Percentiles rank a stretch among this genome's conserved stretches.
Evolutionary conservation across 2,888 invertebrate genomes (phyloP).

Genomic region (Pandemis corylana): DNA sequence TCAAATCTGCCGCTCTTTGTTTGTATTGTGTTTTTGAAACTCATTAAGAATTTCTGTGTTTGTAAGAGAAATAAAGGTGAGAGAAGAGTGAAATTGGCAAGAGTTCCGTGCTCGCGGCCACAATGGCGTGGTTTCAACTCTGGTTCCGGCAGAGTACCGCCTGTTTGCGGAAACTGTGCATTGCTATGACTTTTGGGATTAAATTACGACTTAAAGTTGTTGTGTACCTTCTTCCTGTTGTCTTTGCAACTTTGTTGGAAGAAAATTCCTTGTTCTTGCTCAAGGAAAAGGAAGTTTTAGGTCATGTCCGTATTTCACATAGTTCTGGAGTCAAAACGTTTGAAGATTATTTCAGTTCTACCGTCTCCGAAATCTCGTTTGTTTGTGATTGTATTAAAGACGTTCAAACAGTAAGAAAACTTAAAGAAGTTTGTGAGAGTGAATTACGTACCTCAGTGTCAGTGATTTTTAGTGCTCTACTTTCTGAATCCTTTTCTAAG

Average conservation of each 20-base stretch:
- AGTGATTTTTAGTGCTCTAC: too few species aligned
- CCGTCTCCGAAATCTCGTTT: too few species aligned
- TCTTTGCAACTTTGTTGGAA: neutral
- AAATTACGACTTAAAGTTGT: constrained; percentile 5
- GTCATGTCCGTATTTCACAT: neutral
- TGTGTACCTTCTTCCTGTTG: constrained; percentile 2
- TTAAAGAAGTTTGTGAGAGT: too few species aligned
- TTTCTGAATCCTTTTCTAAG: too few species aligned
- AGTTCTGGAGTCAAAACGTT: too few species aligned
- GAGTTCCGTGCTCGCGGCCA: constrained; percentile 20
- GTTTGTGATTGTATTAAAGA: too few species aligned
- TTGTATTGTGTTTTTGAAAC: neutral
- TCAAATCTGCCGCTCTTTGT: neutral
- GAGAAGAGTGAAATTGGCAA: constrained; percentile 11
- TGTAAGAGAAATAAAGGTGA: constrained; percentile 24
- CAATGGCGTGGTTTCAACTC: constrained; percentile 5
- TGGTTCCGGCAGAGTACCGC: constrained; percentile 2
- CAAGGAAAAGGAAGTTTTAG: neutral
- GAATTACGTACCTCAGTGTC: too few species aligned
- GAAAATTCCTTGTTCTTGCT: neutral
- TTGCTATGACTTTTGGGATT: constrained; percentile 16
- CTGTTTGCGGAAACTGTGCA: constrained; percentile 13
- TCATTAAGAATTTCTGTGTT: constrained; percentile 3
- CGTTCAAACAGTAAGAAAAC: too few species aligned
- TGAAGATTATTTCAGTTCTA: too few species aligned